phyloP scores from a whole-genome alignment of 2,797 vertebrate genomes.

The Chrysocyon brachyurus region DNA sequence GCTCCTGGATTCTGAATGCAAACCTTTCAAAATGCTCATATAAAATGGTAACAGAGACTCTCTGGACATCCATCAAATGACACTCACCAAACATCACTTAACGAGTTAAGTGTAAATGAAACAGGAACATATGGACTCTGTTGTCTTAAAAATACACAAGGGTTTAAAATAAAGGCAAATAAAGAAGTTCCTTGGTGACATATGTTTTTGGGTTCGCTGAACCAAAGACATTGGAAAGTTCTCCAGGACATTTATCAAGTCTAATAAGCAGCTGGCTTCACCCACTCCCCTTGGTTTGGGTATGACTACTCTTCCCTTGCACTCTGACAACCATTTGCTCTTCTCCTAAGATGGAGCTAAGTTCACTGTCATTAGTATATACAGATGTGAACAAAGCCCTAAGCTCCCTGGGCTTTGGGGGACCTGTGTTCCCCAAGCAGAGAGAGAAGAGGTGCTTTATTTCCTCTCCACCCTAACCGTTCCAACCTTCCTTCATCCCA shows the following conservation, averaged over 20 bases:
- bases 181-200: slow-evolving; percentile 68
- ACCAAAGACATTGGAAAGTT: slow-evolving; percentile 60
- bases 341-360: not conserved
- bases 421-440: slow-evolving; percentile 31
- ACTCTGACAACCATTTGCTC: not conserved
- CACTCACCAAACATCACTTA: slow-evolving; percentile 40
- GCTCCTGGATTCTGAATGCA: slow-evolving; percentile 57
- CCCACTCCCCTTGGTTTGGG: slow-evolving; percentile 17
- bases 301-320: not conserved
- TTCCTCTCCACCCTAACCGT: not conserved
- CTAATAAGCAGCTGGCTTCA: slow-evolving; percentile 59
- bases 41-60: slow-evolving; percentile 74
- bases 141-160: slow-evolving; percentile 75
- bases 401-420: not conserved
- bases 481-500: not conserved
- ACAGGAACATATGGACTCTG: slow-evolving; percentile 61
- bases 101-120: slow-evolving; percentile 70
- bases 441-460: not conserved
- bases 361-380: not conserved
- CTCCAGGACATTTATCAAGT: slow-evolving; percentile 61
- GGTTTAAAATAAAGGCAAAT: slow-evolving; percentile 72
- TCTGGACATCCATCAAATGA: slow-evolving; percentile 55
- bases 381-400: not conserved
- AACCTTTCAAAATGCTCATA: slow-evolving; percentile 69
- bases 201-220: slow-evolving; percentile 71